Conservation (phyloP, 2,888 invertebrate species). For the Synergus itoensis region DNA sequence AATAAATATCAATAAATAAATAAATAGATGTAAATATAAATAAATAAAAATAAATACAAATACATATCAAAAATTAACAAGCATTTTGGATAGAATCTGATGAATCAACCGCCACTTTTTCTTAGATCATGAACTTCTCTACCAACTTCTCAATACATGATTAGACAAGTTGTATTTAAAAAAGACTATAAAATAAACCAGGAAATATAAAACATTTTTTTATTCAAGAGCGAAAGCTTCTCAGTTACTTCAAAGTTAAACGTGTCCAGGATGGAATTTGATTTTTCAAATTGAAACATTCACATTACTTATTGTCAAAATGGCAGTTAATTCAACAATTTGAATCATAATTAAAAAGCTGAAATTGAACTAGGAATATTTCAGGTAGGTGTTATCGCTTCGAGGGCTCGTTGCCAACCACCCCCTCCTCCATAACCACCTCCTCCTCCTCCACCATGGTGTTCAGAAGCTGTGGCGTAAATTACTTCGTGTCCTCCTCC, state of each 20-base stretch:
- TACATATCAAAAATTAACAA: neutral
- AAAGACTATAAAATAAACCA: neutral
- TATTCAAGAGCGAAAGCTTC: neutral
- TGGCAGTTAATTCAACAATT: constrained; percentile 6
- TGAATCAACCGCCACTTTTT: constrained; percentile 30
- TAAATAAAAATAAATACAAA: neutral
- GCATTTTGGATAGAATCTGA: neutral
- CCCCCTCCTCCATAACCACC: constrained; percentile 73
- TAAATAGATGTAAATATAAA: neutral
- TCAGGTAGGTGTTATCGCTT: constrained; percentile 69
- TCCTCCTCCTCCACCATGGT: constrained; percentile 73
- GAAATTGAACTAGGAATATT: constrained; percentile 30
- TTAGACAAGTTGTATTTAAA: neutral
- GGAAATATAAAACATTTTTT: neutral
- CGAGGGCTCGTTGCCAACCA: constrained; percentile 74
- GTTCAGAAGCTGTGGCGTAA: constrained; percentile 78
- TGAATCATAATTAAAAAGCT: constrained; percentile 21
- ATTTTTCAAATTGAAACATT: constrained; percentile 20
- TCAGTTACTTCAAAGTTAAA: neutral
- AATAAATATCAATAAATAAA: neutral
- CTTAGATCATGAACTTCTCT: neutral
- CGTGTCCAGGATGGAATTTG: neutral
- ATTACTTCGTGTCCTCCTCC: constrained; percentile 81
- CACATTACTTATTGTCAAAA: constrained; percentile 25
- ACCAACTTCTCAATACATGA: neutral